Conservation (phyloP, 2,797 vertebrate genomes). For the Danio jaintianensis region DNA sequence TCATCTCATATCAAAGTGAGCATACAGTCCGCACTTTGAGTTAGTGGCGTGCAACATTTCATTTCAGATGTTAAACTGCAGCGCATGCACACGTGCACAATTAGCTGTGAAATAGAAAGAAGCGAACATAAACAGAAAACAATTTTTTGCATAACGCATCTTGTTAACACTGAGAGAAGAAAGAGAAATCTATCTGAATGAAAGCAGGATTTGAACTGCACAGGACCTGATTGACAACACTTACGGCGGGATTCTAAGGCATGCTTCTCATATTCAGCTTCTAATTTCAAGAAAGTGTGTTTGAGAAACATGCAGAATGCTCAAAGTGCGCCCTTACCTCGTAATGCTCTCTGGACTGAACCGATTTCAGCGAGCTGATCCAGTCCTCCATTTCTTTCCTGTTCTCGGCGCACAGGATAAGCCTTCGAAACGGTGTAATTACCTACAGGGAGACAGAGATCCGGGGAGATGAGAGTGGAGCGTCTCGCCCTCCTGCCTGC, state of each 20-base stretch:
- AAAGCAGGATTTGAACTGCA: neutral
- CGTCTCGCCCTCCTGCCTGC: conserved; percentile 59
- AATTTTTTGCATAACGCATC: neutral
- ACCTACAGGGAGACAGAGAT: conserved; percentile 75
- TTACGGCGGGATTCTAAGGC: neutral
- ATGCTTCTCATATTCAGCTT: neutral
- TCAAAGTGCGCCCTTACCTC: conserved; percentile 84
- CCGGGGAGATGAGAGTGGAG: conserved; percentile 44
- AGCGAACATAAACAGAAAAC: neutral
- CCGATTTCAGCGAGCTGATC: conserved; percentile 91
- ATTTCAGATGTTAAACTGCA: neutral
- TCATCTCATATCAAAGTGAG: conserved; percentile 48
- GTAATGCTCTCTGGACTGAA: conserved; percentile 95
- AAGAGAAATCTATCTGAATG: neutral
- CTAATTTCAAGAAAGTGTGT: neutral
- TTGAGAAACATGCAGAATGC: neutral
- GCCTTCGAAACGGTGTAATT: conserved; percentile 90
- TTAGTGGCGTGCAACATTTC: neutral
- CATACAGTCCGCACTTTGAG: conserved; percentile 25
- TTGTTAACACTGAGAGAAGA: neutral
- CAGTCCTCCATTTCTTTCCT: conserved; percentile 94
- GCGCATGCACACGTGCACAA: neutral
- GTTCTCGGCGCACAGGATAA: conserved; percentile 90
- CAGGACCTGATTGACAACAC: neutral
- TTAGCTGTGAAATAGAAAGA: neutral